Evolutionary conservation across 2,113 vertebrate species (phyloP).

Genomic region (Cygnus atratus): DNA sequence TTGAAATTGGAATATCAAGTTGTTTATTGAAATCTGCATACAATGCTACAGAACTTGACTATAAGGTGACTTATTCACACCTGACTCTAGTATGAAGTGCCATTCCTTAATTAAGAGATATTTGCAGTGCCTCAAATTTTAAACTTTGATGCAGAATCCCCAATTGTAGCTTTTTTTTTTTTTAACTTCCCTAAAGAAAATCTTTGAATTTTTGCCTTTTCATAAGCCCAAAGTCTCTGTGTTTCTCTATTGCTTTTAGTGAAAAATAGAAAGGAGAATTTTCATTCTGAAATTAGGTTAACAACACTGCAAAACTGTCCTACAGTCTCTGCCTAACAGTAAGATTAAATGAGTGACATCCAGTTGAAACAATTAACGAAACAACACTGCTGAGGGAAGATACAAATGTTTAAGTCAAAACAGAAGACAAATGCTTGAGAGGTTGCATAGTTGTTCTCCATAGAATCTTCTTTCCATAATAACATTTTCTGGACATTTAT

Average conservation of each 20-base stretch:
- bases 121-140: slow-evolving; percentile 8
- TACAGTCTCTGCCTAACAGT: background rate
- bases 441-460: too few relatives aligned
- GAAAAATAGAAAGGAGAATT: background rate
- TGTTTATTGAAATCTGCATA: background rate
- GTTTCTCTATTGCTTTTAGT: background rate
- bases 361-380: background rate
- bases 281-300: background rate
- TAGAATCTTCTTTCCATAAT: background rate
- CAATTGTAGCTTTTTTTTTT: background rate
- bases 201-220: background rate
- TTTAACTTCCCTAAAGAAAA: background rate
- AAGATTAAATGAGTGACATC: background rate
- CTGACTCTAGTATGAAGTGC: slow-evolving; percentile 30
- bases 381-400: background rate
- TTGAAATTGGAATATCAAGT: background rate
- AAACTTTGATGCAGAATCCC: slow-evolving; percentile 13
- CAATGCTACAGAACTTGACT: slow-evolving; percentile 1
- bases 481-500: background rate
- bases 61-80: slow-evolving; percentile 49
- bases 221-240: background rate
- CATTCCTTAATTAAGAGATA: background rate
- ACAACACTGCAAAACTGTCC: background rate
- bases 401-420: background rate
- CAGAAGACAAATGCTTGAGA: background rate